phyloP scores from a whole-genome alignment of 30 jellyfish, hydroid and myxozoan species.

The Cassiopea andromeda region DNA sequence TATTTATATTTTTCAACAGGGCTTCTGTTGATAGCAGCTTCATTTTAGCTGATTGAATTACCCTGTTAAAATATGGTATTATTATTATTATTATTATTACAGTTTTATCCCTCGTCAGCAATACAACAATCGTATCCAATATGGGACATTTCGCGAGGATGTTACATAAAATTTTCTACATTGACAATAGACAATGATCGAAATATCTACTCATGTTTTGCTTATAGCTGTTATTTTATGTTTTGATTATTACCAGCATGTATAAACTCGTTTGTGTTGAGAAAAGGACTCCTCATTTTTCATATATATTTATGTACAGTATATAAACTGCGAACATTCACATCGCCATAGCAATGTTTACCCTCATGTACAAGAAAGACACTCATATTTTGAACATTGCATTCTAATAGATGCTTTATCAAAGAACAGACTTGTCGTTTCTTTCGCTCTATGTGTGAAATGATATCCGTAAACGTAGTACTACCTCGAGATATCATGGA shows the following conservation, averaged over 20 bases:
- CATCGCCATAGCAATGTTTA: not conserved
- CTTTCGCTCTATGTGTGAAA: not conserved
- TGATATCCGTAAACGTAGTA: constrained; percentile 22
- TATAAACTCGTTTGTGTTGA: not conserved
- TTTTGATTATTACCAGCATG: not conserved
- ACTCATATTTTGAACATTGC: not conserved
- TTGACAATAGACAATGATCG: too few species aligned
- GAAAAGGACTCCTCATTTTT: not conserved
- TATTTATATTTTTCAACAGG: too few species aligned
- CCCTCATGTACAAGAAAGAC: not conserved
- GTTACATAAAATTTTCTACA: too few species aligned
- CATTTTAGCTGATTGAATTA: too few species aligned
- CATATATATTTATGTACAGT: not conserved
- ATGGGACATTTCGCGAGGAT: not conserved
- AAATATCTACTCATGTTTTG: too few species aligned
- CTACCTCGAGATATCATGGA: not conserved
- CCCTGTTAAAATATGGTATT: too few species aligned
- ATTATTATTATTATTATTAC: too few species aligned
- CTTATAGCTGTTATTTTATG: not conserved
- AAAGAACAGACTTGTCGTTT: not conserved
- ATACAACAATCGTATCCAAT: not conserved
- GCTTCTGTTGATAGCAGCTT: too few species aligned
- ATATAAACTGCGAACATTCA: not conserved
- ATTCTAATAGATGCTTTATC: not conserved
- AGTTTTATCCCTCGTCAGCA: constrained; percentile 14